phyloP scores from a whole-genome alignment of 2,113 vertebrate genomes.

The Carollia perspicillata region DNA sequence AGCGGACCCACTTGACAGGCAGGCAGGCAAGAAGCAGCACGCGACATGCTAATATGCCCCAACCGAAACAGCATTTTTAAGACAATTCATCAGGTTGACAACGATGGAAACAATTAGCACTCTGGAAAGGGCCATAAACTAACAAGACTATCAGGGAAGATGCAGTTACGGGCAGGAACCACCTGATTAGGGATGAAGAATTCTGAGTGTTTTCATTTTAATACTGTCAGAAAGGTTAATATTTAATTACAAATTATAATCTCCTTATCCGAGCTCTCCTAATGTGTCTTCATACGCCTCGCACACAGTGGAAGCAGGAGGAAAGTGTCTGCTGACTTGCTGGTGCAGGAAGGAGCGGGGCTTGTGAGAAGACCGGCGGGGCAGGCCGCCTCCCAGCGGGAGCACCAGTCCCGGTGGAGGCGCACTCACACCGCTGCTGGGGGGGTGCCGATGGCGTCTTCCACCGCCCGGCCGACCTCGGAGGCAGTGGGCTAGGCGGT shows the following conservation, averaged over 20 bases:
- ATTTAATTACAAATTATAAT: constrained; percentile 70
- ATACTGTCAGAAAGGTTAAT: constrained; percentile 69
- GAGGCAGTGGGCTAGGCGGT: neutral
- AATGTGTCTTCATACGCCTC: constrained; percentile 65
- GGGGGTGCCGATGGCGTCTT: neutral
- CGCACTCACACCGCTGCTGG: neutral
- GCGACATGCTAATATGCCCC: constrained; percentile 11
- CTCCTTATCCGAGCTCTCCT: constrained; percentile 57
- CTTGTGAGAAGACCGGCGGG: neutral
- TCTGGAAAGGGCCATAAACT: constrained; percentile 52
- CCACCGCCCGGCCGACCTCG: neutral
- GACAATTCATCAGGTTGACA: constrained; percentile 68
- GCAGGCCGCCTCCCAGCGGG: neutral
- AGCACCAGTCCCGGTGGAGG: neutral
- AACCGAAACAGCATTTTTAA: constrained; percentile 23
- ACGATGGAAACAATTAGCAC: constrained; percentile 65
- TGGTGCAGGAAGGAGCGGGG: neutral
- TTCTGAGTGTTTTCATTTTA: constrained; percentile 62
- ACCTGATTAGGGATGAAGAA: constrained; percentile 66
- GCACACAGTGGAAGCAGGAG: neutral
- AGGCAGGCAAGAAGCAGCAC: neutral
- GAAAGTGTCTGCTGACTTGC: constrained; percentile 56
- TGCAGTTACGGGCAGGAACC: constrained; percentile 65
- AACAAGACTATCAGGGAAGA: constrained; percentile 52
- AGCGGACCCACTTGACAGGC: neutral